Evolutionary conservation across 2,113 vertebrate species (phyloP).

Genomic region (Podarcis raffonei): DNA sequence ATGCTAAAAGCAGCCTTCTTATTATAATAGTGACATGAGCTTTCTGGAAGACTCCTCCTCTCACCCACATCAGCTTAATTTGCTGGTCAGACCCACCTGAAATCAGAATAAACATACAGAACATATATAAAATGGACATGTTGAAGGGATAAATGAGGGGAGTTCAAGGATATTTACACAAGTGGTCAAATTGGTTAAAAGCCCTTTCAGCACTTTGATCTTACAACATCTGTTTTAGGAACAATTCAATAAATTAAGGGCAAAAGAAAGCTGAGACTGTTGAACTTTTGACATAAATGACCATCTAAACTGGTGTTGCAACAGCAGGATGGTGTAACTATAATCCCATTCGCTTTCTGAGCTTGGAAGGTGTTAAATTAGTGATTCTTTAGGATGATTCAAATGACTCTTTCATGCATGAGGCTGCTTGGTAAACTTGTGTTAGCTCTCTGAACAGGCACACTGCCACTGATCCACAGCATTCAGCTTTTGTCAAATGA

Average conservation of each 20-base stretch:
- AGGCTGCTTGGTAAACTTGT: not conserved
- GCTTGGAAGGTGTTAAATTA: not conserved
- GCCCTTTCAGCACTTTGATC: constrained; percentile 65
- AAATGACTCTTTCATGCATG: not conserved
- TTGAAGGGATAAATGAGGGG: constrained; percentile 52
- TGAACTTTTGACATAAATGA: constrained; percentile 38
- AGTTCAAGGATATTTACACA: constrained; percentile 70
- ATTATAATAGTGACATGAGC: constrained; percentile 57
- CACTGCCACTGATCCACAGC: not conserved
- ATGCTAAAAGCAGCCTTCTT: constrained; percentile 1
- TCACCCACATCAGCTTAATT: constrained; percentile 52
- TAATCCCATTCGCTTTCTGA: not conserved
- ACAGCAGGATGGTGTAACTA: constrained; percentile 9
- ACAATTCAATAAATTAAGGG: constrained; percentile 62
- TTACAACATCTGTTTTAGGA: constrained; percentile 63
- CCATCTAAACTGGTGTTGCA: constrained; percentile 25
- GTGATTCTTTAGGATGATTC: not conserved
- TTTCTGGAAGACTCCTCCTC: constrained; percentile 55
- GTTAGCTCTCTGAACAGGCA: not conserved
- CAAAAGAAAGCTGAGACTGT: constrained; percentile 61
- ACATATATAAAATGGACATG: constrained; percentile 71
- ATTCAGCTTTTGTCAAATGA: not conserved
- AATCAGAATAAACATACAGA: constrained; percentile 66
- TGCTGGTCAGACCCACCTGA: constrained; percentile 64
- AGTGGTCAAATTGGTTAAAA: constrained; percentile 71